These are phyloP conservation scores for Trichonephila clavipes DNA, from an alignment of 1,140 invertebrate species.

Conservation along the genomic window DNA sequence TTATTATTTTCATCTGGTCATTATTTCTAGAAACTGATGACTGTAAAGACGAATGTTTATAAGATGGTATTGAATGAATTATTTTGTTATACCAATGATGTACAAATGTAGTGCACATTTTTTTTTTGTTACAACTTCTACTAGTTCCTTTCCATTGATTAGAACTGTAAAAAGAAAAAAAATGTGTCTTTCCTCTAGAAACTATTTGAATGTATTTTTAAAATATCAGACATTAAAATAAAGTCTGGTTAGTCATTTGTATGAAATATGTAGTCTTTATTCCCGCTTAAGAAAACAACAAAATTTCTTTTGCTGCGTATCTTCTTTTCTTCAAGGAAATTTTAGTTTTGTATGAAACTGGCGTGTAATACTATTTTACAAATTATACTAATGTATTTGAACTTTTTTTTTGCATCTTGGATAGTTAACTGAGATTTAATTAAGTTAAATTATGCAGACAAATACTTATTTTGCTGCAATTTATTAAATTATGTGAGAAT, in stretches of 20 bases:
- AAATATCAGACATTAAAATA: background rate
- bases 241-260: background rate
- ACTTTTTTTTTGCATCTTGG: too few relatives aligned
- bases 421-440: too few relatives aligned
- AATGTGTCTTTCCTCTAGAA: background rate
- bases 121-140: background rate
- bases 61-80: background rate
- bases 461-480: too few relatives aligned
- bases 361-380: too few relatives aligned
- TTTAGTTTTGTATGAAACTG: too few relatives aligned
- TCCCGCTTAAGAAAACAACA: too few relatives aligned
- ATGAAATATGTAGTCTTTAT: background rate
- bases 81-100: background rate
- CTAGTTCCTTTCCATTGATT: background rate
- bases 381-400: too few relatives aligned
- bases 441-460: too few relatives aligned
- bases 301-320: too few relatives aligned
- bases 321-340: too few relatives aligned
- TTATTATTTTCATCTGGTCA: background rate
- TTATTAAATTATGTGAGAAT: too few relatives aligned
- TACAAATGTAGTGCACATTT: background rate
- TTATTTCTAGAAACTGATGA: background rate
- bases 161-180: too few relatives aligned
- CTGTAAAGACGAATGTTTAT: constrained; percentile 21
- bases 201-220: background rate